Percentiles rank a stretch among this genome's conserved stretches.
phyloP scores from a whole-genome alignment of 2,888 invertebrate genomes.

The Mesorhabditis spiculigera region DNA sequence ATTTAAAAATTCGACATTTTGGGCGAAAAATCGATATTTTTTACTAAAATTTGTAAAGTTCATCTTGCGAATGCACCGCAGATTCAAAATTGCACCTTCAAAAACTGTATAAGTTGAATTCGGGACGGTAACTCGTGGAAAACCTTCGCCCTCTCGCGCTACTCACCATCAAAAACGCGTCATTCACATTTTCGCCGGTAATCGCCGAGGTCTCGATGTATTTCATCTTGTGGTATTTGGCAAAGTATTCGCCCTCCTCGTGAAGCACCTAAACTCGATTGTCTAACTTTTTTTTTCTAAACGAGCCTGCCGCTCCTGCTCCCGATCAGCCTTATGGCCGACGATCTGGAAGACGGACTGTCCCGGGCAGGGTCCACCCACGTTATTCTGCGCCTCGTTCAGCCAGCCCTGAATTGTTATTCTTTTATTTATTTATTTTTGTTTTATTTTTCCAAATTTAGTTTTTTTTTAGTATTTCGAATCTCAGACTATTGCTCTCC shows the following conservation, averaged over 20 bases:
- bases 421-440: too few species aligned
- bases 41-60: background rate
- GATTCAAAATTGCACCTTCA: background rate
- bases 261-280: constrained; percentile 59
- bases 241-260: constrained; percentile 88
- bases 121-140: constrained; percentile 31
- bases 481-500: background rate
- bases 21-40: background rate
- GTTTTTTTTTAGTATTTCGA: background rate
- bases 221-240: constrained; percentile 83
- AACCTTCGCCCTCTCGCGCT: constrained; percentile 27
- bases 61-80: background rate
- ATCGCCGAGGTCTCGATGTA: constrained; percentile 94
- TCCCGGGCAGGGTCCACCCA: constrained; percentile 69
- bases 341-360: constrained; percentile 74
- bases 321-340: constrained; percentile 63
- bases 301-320: constrained; percentile 13
- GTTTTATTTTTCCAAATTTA: too few species aligned
- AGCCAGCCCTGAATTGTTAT: constrained; percentile 74
- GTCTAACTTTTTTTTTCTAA: background rate
- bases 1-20: background rate
- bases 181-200: constrained; percentile 67
- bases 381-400: constrained; percentile 79
- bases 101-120: constrained; percentile 22
- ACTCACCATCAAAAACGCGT: constrained; percentile 51